phyloP scores from a whole-genome alignment of 2,113 vertebrate species.

The Loxodonta africana region DNA sequence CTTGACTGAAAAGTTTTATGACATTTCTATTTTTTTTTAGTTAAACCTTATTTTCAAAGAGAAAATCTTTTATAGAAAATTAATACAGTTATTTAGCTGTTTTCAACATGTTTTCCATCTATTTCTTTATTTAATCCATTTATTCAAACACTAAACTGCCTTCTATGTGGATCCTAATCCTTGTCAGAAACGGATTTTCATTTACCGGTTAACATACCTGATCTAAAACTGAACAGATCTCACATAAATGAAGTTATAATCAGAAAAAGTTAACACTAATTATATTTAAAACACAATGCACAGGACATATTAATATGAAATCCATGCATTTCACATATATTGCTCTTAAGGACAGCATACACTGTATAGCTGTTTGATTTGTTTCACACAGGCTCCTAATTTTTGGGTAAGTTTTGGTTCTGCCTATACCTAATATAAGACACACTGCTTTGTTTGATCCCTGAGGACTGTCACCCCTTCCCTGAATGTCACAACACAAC shows the following conservation, averaged over 20 bases:
- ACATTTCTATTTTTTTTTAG: conserved; percentile 32
- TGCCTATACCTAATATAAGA: neutral
- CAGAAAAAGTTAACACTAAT: conserved; percentile 51
- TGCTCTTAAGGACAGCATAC: conserved; percentile 1
- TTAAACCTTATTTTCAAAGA: conserved; percentile 53
- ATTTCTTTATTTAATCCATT: conserved; percentile 9
- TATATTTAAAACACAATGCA: conserved; percentile 22
- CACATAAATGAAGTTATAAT: conserved; percentile 54
- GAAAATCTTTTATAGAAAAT: neutral
- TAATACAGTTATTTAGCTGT: neutral
- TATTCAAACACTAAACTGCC: conserved; percentile 7
- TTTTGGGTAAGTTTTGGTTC: conserved; percentile 22
- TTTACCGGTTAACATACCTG: conserved; percentile 25
- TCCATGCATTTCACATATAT: neutral
- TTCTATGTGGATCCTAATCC: neutral
- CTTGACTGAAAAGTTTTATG: conserved; percentile 59
- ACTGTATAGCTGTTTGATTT: conserved; percentile 30
- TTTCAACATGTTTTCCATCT: neutral
- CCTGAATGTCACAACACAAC: conserved; percentile 58
- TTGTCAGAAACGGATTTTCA: conserved; percentile 54
- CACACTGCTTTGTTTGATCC: conserved; percentile 68
- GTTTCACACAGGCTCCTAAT: conserved; percentile 51
- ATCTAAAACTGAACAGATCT: conserved; percentile 69
- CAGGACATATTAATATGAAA: neutral
- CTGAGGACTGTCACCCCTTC: neutral